phyloP scores from a whole-genome alignment of 1,140 invertebrate genomes.

The Pseudomyrmex gracilis region DNA sequence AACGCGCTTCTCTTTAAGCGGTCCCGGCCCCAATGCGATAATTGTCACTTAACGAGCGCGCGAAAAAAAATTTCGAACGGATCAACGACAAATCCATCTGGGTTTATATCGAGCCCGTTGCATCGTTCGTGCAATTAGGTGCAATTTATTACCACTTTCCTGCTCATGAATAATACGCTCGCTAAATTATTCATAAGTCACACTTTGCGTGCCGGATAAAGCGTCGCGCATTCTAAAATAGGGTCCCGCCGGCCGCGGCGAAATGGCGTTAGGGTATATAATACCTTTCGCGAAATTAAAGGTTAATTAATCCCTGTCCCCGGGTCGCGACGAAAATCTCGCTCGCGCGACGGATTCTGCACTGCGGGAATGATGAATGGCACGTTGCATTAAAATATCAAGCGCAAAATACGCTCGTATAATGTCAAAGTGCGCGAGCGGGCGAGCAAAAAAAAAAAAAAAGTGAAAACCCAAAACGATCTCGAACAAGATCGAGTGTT shows the following conservation, averaged over 20 bases:
- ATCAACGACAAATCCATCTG: slow-evolving; percentile 44
- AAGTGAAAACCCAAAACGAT: neutral
- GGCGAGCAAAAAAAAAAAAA: neutral
- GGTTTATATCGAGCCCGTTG: slow-evolving; percentile 54
- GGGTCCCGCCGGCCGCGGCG: neutral
- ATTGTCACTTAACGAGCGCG: neutral
- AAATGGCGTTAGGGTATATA: neutral
- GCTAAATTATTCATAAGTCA: slow-evolving; percentile 73
- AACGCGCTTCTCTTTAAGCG: neutral
- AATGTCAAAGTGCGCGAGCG: neutral
- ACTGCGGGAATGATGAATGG: slow-evolving; percentile 9
- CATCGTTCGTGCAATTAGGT: slow-evolving; percentile 64
- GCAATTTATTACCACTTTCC: slow-evolving; percentile 64
- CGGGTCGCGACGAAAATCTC: slow-evolving; percentile 7
- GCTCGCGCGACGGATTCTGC: slow-evolving; percentile 8
- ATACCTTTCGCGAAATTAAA: slow-evolving; percentile 65
- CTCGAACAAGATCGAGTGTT: neutral
- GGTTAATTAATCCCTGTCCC: slow-evolving; percentile 61
- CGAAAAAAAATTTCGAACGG: slow-evolving; percentile 7
- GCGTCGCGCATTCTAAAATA: slow-evolving; percentile 70
- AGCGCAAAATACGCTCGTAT: neutral
- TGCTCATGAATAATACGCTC: slow-evolving; percentile 64
- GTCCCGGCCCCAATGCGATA: neutral
- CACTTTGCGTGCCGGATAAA: slow-evolving; percentile 67
- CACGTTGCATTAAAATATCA: slow-evolving; percentile 42